Evolutionary conservation across 2,797 vertebrate genomes (phyloP), one percentile per base, ranked within the genome.

Genomic region (Danionella dracula): DNA sequence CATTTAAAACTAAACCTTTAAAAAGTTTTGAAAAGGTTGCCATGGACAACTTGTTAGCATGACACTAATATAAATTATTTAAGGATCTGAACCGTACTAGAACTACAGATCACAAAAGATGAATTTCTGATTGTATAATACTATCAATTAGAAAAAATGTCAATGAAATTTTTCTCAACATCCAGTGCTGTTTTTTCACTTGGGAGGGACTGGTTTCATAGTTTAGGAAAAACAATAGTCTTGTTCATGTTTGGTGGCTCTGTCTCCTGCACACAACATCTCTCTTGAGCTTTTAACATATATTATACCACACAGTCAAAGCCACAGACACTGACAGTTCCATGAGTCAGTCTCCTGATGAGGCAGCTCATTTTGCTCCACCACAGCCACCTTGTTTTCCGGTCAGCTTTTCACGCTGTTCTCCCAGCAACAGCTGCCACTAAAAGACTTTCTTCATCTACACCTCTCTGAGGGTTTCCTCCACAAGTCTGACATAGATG

Each of bases 381-480:
- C n/a, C n/a, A 27, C 23, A 27, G 23, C 19, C 56, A 23, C 37
- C 31, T 44, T 34, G 17, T 44, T 45, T 60, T 44, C 34, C 29
- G 35, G 23, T 21, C 4, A 5, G 29, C 19, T 4, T 51, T 45
- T 45, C 4, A 10, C 37, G 37, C 7, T 50, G 7, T 42, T 19
- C 23, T 45, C 50, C 58, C 56, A 71, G 42, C 60, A 75, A 70
- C 75, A 79, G 63, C 73, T 35, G 60, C 75, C 74, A 65, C 64
- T 70, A 53, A 77, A 78, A 73, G 66, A 79, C 78, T 75, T 83
- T 72, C 77, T 81, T 71, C 76, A 79, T 79, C 13, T 59, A 64
- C 51, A 23, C 76, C 68, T 62, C 72, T 60, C 34, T 1, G 67
- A 77, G 67, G 75, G 27, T 54, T 77, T 8, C 17, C 37, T 37